Evolutionary conservation across 2,797 vertebrate genomes (phyloP).

Genomic region (Varecia variegata): DNA sequence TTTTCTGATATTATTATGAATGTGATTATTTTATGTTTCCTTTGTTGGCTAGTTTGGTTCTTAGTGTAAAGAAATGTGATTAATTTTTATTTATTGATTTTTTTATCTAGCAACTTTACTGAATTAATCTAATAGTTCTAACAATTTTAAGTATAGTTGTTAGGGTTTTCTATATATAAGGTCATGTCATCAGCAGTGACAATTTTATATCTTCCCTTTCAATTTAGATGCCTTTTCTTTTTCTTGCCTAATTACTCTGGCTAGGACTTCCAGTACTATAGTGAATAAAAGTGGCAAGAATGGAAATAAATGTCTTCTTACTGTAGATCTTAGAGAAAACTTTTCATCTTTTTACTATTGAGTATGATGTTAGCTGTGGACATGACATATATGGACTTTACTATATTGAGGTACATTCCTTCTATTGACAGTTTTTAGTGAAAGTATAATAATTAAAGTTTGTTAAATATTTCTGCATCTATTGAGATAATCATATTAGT

Average conservation of each 20-base stretch:
- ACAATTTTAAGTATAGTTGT: not conserved
- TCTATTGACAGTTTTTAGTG: not conserved
- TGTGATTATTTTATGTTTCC: not conserved
- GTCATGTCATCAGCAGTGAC: too few species aligned
- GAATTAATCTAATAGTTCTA: not conserved
- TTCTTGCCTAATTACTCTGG: not conserved
- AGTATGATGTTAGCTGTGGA: not conserved
- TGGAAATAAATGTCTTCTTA: not conserved
- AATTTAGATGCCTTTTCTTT: not conserved
- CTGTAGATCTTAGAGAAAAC: not conserved
- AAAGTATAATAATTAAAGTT: not conserved
- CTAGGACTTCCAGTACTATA: not conserved
- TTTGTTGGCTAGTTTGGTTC: not conserved
- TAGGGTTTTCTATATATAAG: not conserved
- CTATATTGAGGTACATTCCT: not conserved
- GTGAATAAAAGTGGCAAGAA: not conserved
- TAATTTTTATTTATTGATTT: not conserved
- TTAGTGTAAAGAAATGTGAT: not conserved
- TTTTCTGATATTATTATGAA: not conserved
- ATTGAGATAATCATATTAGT: not conserved
- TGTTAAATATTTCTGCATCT: not conserved
- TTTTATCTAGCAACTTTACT: not conserved
- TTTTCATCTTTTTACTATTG: not conserved
- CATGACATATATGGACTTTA: not conserved
- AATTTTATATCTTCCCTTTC: not conserved